Conservation (phyloP, 1,140 invertebrate genomes). For the Gonatopus flavifemur region DNA sequence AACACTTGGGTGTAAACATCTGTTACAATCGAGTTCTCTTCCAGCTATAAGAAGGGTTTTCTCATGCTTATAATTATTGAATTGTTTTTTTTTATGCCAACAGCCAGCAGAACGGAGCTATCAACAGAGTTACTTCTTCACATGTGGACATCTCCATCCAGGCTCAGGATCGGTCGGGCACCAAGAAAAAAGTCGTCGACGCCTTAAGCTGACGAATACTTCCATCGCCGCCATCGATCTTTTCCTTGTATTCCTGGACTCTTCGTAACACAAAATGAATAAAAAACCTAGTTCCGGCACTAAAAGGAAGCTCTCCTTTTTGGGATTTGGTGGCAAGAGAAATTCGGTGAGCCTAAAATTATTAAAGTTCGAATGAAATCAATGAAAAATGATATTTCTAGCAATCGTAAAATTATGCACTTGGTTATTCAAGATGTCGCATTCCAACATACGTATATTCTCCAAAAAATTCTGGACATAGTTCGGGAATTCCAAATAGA, state of each 20-base stretch:
- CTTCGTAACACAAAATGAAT: constrained; percentile 16
- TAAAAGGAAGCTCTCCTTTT: constrained; percentile 54
- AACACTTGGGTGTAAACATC: background rate
- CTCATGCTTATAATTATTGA: background rate
- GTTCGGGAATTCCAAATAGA: no score
- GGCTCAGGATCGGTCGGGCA: constrained; percentile 57
- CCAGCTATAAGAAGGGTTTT: background rate
- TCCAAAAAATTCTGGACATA: background rate
- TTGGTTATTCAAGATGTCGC: background rate
- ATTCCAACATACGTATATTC: background rate
- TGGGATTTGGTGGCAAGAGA: constrained; percentile 50
- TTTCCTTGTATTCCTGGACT: background rate
- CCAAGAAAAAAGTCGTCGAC: constrained; percentile 57
- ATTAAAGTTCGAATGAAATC: background rate
- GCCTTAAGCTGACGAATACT: constrained; percentile 33
- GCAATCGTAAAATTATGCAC: background rate
- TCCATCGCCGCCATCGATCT: constrained; percentile 12
- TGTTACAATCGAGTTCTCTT: background rate
- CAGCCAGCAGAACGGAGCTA: constrained; percentile 53
- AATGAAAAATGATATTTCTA: background rate
- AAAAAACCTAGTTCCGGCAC: constrained; percentile 29
- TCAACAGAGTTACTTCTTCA: constrained; percentile 52
- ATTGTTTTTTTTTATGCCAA: constrained; percentile 24
- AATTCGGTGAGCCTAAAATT: constrained; percentile 34
- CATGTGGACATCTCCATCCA: constrained; percentile 59